A percentile compares a stretch with the other conserved stretches of the same genome.
Evolutionary conservation across 2,797 vertebrate genomes (phyloP).

Genomic region (Lophius americanus): DNA sequence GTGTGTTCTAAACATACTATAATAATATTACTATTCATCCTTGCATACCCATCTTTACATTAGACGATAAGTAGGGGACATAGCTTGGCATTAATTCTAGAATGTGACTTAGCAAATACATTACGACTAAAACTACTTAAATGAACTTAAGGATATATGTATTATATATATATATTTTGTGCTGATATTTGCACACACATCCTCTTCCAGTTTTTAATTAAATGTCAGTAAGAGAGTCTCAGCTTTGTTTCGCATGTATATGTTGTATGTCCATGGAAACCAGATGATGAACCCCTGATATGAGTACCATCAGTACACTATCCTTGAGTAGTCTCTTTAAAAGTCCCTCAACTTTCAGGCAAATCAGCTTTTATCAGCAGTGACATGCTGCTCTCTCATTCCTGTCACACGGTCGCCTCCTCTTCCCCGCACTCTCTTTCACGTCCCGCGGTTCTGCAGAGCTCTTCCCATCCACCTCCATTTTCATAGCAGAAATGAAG

Average conservation of each 20-base stretch:
- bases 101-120: neutral
- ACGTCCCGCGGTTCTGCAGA: constrained; percentile 42
- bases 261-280: constrained; percentile 19
- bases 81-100: neutral
- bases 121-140: neutral
- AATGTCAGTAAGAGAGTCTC: too few relatives aligned
- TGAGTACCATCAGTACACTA: constrained; percentile 44
- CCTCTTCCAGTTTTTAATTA: neutral
- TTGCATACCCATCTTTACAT: too few relatives aligned
- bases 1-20: too few relatives aligned
- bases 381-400: constrained; percentile 61
- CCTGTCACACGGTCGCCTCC: constrained; percentile 43
- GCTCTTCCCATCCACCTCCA: constrained; percentile 44
- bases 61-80: too few relatives aligned
- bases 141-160: too few relatives aligned
- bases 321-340: constrained; percentile 37
- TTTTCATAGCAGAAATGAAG: constrained; percentile 54
- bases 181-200: neutral
- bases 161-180: too few relatives aligned
- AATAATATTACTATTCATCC: too few relatives aligned
- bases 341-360: constrained; percentile 51
- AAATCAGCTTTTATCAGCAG: constrained; percentile 68
- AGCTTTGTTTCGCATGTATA: neutral
- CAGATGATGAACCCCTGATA: constrained; percentile 32
- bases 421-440: constrained; percentile 27